These are phyloP conservation scores for Dinomys branickii DNA, from an alignment of 2,113 vertebrate genomes.

Conservation along the genomic window DNA sequence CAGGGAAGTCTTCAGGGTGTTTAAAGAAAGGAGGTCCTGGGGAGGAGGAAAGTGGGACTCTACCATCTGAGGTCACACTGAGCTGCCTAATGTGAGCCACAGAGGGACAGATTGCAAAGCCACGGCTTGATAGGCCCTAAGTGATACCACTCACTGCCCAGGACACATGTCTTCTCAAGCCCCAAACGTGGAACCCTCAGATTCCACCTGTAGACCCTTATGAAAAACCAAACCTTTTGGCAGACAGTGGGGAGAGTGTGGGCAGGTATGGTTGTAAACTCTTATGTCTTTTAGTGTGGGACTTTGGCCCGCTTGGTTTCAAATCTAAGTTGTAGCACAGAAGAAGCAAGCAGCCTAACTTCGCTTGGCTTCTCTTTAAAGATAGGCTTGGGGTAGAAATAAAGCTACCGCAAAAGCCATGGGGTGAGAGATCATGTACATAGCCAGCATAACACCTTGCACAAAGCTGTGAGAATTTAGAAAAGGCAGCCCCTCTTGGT, in stretches of 20 bases:
- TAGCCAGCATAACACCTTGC: neutral
- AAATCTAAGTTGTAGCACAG: neutral
- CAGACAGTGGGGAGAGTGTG: fast-evolving
- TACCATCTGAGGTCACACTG: too few relatives aligned
- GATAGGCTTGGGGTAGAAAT: neutral
- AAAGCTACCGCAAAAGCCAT: neutral
- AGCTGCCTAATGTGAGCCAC: neutral
- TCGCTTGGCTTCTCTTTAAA: neutral
- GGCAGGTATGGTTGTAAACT: neutral
- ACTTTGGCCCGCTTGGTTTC: neutral
- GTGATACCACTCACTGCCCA: neutral
- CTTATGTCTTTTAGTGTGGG: neutral
- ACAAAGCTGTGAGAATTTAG: too few relatives aligned
- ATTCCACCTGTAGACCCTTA: neutral
- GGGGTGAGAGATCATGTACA: fast-evolving
- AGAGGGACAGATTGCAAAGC: neutral
- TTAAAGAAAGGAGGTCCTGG: neutral
- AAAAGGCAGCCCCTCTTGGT: neutral
- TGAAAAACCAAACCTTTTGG: neutral
- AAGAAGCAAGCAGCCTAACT: neutral
- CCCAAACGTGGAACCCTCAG: neutral
- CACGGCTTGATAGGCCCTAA: fast-evolving
- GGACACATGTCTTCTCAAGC: neutral
- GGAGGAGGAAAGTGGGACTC: neutral
- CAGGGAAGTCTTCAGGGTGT: neutral